Conservation (phyloP, 2,888 invertebrate species). For the Pimpla rufipes region DNA sequence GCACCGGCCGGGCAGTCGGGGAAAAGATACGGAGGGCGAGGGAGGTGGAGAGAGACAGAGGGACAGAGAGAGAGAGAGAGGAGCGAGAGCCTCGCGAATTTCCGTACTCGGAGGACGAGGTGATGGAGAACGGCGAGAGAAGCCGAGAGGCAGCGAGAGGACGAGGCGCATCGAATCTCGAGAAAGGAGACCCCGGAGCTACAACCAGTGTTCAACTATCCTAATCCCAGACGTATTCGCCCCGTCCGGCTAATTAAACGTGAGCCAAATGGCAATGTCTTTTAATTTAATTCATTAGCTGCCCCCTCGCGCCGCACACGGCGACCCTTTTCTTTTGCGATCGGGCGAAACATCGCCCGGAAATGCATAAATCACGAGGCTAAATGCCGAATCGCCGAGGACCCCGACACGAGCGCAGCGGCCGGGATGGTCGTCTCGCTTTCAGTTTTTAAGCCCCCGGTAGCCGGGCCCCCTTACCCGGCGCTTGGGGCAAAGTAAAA, state of each 20-base stretch:
- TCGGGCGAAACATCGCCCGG: conserved; percentile 3
- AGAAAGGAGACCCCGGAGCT: conserved; percentile 13
- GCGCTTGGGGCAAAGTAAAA: no score
- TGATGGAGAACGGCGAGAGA: conserved; percentile 13
- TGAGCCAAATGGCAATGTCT: conserved; percentile 54
- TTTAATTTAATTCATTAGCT: conserved; percentile 54
- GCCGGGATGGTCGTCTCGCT: background rate
- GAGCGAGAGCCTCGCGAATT: conserved; percentile 40
- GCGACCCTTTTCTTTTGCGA: conserved; percentile 2
- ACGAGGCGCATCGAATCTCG: conserved; percentile 40
- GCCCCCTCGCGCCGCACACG: no score
- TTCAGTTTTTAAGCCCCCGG: background rate
- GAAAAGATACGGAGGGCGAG: conserved; percentile 58
- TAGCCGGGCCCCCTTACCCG: no score
- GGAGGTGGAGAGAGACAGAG: no score
- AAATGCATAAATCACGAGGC: conserved; percentile 19
- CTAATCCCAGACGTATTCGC: conserved; percentile 62
- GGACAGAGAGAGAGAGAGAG: conserved; percentile 30
- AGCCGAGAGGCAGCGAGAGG: background rate
- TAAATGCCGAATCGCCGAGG: background rate
- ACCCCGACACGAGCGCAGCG: no score
- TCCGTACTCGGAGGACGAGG: conserved; percentile 33
- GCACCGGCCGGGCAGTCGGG: background rate
- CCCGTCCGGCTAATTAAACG: conserved; percentile 63
- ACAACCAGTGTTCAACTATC: conserved; percentile 38